Evolutionary conservation across 1,140 invertebrate genomes (phyloP), one percentile per base, ranked within the genome.

Genomic region (Pseudomyrmex gracilis): DNA sequence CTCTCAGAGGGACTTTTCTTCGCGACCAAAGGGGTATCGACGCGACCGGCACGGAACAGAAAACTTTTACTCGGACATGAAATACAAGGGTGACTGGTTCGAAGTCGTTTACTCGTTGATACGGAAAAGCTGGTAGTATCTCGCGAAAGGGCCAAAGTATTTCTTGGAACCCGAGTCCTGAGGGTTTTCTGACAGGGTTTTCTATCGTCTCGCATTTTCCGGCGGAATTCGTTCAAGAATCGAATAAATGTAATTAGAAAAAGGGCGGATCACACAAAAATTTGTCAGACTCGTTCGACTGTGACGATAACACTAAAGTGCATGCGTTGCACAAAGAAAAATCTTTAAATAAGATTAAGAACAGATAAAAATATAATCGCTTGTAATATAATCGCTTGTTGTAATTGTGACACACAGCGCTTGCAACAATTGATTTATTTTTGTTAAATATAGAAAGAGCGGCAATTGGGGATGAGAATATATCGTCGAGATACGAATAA

Each of bases 91-190:
- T 66, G 73, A 71, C 61, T 49, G 66, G 76, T 88, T 88, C 71
- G 83, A 85, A 67, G 76, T 92, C 90, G 92, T 92, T 92, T 92
- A 92, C 84, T 88, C 91, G 87, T 60, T 92, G 91, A 92, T 92
- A 92, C 91, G 89, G 89, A 91, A 92, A 92, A 92, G 91, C 90
- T 73, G 90, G 71, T 90, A 85, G 86, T 77, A 89, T 89, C 90
- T 92, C 80, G 88, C 87, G 73, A 77, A 66, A 73, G 78, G 90
- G 90, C 87, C 85, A 90, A 90, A 83, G 88, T 88, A 87, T 88
- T 88, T 71, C 57, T 53, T 66, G 73, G 0, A 85, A 80, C 74
- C 68, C 53, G 20, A 85, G 66, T 82, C 71, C 43, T 17, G 2
- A 34, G 66, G 53, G 71, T 24, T 49, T 57, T 34, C 53, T 43